Base-by-base conservation (phyloP, 2,797 vertebrate genomes). In the Bovichtus diacanthus region DNA sequence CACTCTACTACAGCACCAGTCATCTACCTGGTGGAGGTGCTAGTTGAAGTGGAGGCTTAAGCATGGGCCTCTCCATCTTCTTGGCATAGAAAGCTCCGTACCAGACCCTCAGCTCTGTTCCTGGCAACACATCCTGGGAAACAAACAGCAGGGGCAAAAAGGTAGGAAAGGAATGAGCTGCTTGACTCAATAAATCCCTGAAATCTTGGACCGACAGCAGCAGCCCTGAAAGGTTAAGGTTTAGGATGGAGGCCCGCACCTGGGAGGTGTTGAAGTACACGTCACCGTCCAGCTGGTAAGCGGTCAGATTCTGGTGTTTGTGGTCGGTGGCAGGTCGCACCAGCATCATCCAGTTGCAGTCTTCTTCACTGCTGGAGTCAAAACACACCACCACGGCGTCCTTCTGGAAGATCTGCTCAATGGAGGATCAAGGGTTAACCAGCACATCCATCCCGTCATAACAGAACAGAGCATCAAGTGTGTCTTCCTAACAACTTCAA, bases 321-420 rank as follows among this genome's bases (percentile, higher is more conserved):
- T 97, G 94, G 78, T 97, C 94, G 0, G 87, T 93, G 11, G 98
- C 98, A 0, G 97, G 97, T 47, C 97, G 94, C 66, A 99, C 98
- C 88, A 99, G 93, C 96, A 99, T 99, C 98, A 99, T 99, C 98
- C 98, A 99, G 93, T 99, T 99, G 87, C 98, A 99, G 83, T 99
- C 97, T 2, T 98, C 97, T 75, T 99, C 98, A 0, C 94, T 97
- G 64, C 96, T 95, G 13, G 96, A 96, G 94, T 99, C 97, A 5
- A 98, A 97, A 86, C 95, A 96, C 59, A 97, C 92, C 44, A 97
- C 89, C 2, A 95, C 82, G 0, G 96, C 94, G 0, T 98, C 96
- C 77, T 94, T 97, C 90, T 96, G 97, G 94, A 99, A 99, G 74
- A 99, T 96, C 98, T 99, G 78, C 6, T 21, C 59, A 41, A 8